Evolutionary conservation across 2,113 vertebrate species (phyloP), one percentile per base, ranked within the genome.

Genomic region (Sander vitreus): DNA sequence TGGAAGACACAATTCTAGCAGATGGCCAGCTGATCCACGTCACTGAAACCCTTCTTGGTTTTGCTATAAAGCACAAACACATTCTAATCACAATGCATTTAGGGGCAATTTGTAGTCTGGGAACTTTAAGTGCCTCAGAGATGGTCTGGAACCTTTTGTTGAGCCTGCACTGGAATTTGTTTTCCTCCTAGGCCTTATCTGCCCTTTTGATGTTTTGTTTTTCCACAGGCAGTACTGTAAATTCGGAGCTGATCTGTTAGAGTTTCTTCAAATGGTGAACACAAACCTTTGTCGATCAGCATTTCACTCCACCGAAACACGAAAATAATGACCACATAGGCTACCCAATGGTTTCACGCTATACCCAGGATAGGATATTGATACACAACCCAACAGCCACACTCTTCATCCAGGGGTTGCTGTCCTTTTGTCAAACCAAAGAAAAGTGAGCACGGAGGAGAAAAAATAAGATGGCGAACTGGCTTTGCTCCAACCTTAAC

Each of bases 81-180:
- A 74, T 74, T 58, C 60, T 11, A 36, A 83, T 83, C 70, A 64
- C 55, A 62, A 57, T 0, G 21, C 80, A 79, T 85, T 93, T 72
- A 8, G 21, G 60, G 76, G 62, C 76, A 90, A 87, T 91, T 88
- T 86, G 63, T 66, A 43, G 79, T 90, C 85, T 79, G 55, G 85
- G 60, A 88, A 84, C 68, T 78, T 77, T 39, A 82, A 86, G 64
- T 78, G 62, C 76, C 48, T 78, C 58, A 23, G 51, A 83, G 59
- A 82, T 74, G 54, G 72, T 81, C 70, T 76, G 80, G 73, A 79
- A 59, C 50, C 43, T 77, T 59, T 84, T 81, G 82, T 78, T 57
- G 50, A 53, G 43, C 63, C 53, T 18, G 53, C 8, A n/a, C 43
- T 80, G 69, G 75, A 80, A 76, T 89, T 83, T 65, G 77, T 71